A percentile compares a stretch with the other conserved stretches of the same genome.
Conservation (phyloP, 2,113 vertebrate genomes). For the Oryctolagus cuniculus region mOryCun1.1 NC_091442.1:54763501-54764000, state of each 20-base stretch:
- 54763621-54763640: neutral
- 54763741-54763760: neutral
- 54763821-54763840: neutral
- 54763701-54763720: neutral
- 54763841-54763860: neutral
- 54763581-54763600: neutral
- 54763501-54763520: neutral
- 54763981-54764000: conserved; percentile 12
- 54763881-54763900: neutral
- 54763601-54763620: neutral
- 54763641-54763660: neutral
- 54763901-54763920: neutral
- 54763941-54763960: neutral
- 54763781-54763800: neutral
- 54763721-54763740: neutral
- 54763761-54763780: neutral
- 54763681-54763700: neutral
- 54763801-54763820: neutral
- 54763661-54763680: neutral
- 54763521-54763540: neutral
- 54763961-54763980: neutral
- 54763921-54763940: neutral
- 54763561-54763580: neutral
- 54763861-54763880: neutral
- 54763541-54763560: conserved; percentile 17